phyloP scores from a whole-genome alignment of 2,113 vertebrate species.

The Coturnix japonica region DNA sequence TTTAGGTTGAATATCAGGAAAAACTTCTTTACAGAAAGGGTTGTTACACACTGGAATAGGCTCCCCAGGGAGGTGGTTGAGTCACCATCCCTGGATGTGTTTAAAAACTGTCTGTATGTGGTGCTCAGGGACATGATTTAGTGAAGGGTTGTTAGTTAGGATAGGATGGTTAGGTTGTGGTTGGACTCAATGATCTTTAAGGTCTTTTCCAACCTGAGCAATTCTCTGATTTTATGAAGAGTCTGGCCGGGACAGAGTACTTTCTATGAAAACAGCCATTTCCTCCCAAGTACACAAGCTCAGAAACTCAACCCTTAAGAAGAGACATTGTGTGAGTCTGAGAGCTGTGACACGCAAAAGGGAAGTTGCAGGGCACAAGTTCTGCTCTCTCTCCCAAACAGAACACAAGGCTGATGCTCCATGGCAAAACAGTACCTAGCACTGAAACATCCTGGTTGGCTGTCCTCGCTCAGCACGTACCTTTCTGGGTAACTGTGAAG shows the following conservation, averaged over 20 bases:
- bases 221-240: background rate
- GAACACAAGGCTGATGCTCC: background rate
- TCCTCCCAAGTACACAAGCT: too few relatives aligned
- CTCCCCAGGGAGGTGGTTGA: too few relatives aligned
- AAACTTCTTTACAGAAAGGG: too few relatives aligned
- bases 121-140: too few relatives aligned
- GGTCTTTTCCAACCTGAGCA: too few relatives aligned
- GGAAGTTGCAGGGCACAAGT: background rate
- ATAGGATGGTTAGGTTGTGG: too few relatives aligned
- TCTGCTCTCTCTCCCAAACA: background rate
- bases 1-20: too few relatives aligned
- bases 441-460: background rate
- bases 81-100: too few relatives aligned
- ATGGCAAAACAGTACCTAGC: background rate
- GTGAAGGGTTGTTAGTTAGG: too few relatives aligned
- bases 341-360: background rate
- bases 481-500: background rate
- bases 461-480: background rate
- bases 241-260: background rate
- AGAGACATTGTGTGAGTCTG: background rate
- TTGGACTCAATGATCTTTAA: too few relatives aligned
- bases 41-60: too few relatives aligned
- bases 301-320: background rate
- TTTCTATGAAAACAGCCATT: background rate
- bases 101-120: too few relatives aligned